Conservation (phyloP, 2,797 vertebrate genomes). For the Hapalemur alaotrensis region DNA sequence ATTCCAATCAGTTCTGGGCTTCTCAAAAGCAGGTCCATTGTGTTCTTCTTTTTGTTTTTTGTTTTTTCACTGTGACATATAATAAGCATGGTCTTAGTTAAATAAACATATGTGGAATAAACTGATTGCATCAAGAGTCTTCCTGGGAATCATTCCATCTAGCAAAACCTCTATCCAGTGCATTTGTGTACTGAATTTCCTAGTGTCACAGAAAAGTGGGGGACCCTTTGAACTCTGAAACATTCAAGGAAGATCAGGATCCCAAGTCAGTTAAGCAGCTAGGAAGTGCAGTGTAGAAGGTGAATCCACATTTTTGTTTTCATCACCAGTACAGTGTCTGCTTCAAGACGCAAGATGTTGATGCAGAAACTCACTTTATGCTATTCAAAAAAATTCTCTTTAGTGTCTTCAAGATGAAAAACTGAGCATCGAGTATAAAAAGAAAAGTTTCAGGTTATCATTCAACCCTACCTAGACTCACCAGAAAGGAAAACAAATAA, state of each 20-base stretch:
- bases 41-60: background rate
- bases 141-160: background rate
- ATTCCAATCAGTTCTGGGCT: background rate
- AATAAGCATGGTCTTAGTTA: background rate
- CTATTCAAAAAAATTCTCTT: background rate
- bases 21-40: background rate
- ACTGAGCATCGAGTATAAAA: background rate
- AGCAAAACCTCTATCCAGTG: background rate
- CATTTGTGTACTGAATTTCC: background rate
- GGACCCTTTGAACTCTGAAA: background rate
- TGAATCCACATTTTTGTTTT: background rate
- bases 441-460: background rate
- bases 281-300: rapidly evolving
- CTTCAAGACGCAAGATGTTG: background rate
- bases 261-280: background rate
- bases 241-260: background rate
- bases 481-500: background rate
- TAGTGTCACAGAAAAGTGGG: background rate
- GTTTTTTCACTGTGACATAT: background rate
- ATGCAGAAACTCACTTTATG: background rate
- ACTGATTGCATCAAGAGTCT: background rate
- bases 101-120: background rate
- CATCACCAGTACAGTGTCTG: rapidly evolving
- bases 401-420: background rate
- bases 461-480: background rate